Conservation (phyloP, 2,797 vertebrate species). For the Rhynchonycteris naso region DNA sequence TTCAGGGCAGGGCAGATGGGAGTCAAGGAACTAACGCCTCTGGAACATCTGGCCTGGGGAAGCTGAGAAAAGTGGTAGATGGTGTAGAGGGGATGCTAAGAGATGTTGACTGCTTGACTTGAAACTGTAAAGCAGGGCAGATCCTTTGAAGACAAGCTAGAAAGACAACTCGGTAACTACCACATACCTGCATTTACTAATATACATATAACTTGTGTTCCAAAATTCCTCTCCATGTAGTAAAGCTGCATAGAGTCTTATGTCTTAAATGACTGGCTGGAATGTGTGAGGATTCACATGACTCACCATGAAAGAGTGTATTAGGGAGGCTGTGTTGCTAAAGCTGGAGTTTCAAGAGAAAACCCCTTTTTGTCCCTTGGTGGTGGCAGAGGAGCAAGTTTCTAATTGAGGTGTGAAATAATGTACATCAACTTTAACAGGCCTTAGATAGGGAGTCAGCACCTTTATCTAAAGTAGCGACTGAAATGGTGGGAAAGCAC, state of each 20-base stretch:
- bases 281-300: not conserved
- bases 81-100: not conserved
- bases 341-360: conserved; percentile 42
- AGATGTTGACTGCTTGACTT: not conserved
- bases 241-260: conserved; percentile 9
- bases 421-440: not conserved
- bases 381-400: not conserved
- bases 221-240: not conserved
- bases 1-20: not conserved
- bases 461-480: not conserved
- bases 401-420: not conserved
- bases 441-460: not conserved
- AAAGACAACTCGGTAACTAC: not conserved
- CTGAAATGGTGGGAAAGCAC: not conserved
- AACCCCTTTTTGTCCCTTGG: not conserved
- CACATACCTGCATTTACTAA: conserved; percentile 39
- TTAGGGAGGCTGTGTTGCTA: not conserved
- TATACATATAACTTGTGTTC: not conserved
- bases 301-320: not conserved
- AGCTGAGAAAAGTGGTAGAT: not conserved
- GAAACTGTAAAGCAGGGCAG: not conserved
- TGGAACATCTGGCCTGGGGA: not conserved
- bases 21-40: not conserved
- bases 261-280: conserved; percentile 24
- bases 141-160: not conserved